Conservation (phyloP, 1,140 invertebrate genomes). For the Anagrus nilaparvatae region DNA sequence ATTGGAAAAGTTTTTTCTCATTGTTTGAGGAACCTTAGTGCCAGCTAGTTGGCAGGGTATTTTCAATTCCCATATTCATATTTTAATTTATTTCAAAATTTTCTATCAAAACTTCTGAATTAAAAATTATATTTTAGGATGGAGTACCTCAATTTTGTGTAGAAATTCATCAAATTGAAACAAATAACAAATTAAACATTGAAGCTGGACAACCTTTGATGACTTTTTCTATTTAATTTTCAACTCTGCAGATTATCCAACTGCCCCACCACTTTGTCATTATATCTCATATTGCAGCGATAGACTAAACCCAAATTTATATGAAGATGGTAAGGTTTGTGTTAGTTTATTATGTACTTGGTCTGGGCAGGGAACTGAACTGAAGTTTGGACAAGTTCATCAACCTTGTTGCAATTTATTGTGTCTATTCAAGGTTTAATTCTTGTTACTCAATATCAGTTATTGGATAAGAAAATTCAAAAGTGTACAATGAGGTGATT, state of each 20-base stretch:
- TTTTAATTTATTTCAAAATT: no score
- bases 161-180: no score
- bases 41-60: no score
- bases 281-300: slow-evolving; percentile 87
- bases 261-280: slow-evolving; percentile 76
- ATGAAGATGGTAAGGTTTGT: slow-evolving; percentile 89
- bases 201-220: no score
- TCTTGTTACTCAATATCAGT: slow-evolving; percentile 86
- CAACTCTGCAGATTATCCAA: slow-evolving; percentile 82
- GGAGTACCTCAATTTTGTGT: no score
- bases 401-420: slow-evolving; percentile 79
- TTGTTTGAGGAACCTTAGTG: no score
- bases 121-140: no score
- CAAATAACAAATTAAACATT: no score
- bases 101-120: no score
- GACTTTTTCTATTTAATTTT: slow-evolving; percentile 89
- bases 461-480: slow-evolving; percentile 88
- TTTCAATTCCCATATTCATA: no score
- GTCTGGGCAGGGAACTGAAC: slow-evolving; percentile 85
- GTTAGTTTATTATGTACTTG: slow-evolving; percentile 88
- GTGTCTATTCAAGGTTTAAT: slow-evolving; percentile 94
- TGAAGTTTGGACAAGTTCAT: slow-evolving; percentile 72
- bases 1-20: no score
- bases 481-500: slow-evolving; percentile 96
- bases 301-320: slow-evolving; percentile 88